Evolutionary conservation across 2,888 invertebrate genomes (phyloP), one percentile per base, ranked within the genome.

Genomic region (Diarsia mendica): DNA sequence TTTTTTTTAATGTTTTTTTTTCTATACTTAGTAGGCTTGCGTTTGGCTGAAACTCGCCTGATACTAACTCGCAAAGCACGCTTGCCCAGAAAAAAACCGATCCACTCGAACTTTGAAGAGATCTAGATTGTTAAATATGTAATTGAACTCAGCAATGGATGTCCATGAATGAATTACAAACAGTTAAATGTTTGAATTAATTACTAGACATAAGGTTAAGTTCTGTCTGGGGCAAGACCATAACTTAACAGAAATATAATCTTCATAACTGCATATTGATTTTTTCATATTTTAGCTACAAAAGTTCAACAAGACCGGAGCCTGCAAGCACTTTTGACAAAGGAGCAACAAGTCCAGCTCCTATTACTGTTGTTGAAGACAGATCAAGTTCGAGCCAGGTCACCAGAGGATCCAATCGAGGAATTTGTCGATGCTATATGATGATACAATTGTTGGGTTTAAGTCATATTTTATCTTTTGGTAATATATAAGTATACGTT

Each of bases 171-270:
- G 18, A 28, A 39, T 48, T 10, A 20, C 11, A 28, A 13, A 20
- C 44, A 70, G 15, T 9, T 13, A 73, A 46, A 49, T 46, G 18
- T 63, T 77, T 55, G 10, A 78, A 58, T 79, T n/a, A n/a, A 75
- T 68, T 44, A 33, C 46, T 2, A 28, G 6, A 9, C 20, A 20
- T 20, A 33, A 53, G 51, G 33, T 53, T 33, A 33, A 46, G n/a
- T 53, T n/a, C n/a, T n/a, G n/a, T 68, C 51, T 80, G 28, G 13
- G 48, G n/a, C 58, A 60, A 46, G 51, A n/a, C n/a, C 15, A 70
- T 13, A 60, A 6, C 44, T 13, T 53, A 11, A 46, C 13, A 46
- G 28, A 49, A 48, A 9, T 1, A 61, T 15, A 13, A 33, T 80
- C 60, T 44, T 58, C 23, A 49, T 67, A 58, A 9, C n/a, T 44